Conservation (phyloP, 2,113 vertebrate species). For the Tragelaphus scriptus region DNA sequence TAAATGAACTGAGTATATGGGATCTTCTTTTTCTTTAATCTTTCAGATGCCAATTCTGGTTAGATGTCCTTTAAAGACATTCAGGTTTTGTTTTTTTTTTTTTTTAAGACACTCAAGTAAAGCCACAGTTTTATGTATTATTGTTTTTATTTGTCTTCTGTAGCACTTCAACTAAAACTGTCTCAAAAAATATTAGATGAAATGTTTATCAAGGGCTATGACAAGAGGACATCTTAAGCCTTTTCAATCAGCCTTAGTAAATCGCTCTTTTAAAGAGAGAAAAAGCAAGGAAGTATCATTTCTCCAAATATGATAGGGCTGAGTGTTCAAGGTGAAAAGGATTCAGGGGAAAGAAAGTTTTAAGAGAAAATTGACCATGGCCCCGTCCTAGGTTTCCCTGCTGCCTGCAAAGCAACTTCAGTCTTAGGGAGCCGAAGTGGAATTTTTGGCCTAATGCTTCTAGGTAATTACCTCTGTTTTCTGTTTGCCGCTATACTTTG, state of each 20-base stretch:
- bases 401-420: not conserved
- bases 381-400: not conserved
- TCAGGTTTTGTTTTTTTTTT: not conserved
- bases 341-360: not conserved
- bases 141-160: conserved; percentile 12
- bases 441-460: not conserved
- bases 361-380: not conserved
- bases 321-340: conserved; percentile 21
- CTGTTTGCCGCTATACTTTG: not conserved
- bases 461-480: not conserved
- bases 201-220: conserved; percentile 14
- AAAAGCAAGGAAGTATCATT: not conserved
- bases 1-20: not conserved
- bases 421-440: not conserved
- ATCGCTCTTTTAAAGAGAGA: not conserved
- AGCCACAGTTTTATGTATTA: not conserved
- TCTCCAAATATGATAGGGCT: not conserved
- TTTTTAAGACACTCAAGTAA: not conserved
- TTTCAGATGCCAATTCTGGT: not conserved
- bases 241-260: conserved; percentile 52
- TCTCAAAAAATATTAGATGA: not conserved
- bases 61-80: conserved; percentile 30
- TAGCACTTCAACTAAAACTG: not conserved
- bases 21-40: not conserved
- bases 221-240: conserved; percentile 35